phyloP scores from a whole-genome alignment of 64 coral and sea anemone genomes.

The Montipora efflorescens region DNA sequence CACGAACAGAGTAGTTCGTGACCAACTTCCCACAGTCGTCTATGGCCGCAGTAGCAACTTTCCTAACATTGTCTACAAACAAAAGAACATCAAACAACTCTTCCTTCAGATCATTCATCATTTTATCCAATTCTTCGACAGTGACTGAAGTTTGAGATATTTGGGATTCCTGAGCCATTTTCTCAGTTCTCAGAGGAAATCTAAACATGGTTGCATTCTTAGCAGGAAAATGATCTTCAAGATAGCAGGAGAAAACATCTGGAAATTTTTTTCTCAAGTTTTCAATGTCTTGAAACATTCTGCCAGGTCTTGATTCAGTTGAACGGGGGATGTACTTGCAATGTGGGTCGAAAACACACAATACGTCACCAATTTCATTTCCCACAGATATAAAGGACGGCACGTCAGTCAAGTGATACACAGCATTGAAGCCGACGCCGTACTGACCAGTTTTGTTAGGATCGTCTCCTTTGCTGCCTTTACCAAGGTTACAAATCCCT shows the following conservation, averaged over 20 bases:
- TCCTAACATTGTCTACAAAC: slow-evolving; percentile 65
- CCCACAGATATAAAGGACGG: slow-evolving; percentile 77
- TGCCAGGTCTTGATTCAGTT: slow-evolving; percentile 60
- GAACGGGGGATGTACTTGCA: slow-evolving; percentile 65
- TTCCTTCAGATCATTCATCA: slow-evolving; percentile 49
- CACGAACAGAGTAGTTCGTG: slow-evolving; percentile 1
- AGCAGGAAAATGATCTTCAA: slow-evolving; percentile 36
- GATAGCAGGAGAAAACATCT: slow-evolving; percentile 76
- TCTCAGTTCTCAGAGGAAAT: slow-evolving; percentile 34
- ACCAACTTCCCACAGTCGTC: background rate
- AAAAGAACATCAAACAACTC: slow-evolving; percentile 65
- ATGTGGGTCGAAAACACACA: slow-evolving; percentile 85
- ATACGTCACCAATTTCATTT: slow-evolving; percentile 63
- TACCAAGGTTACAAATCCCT: slow-evolving; percentile 82
- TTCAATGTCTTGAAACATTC: slow-evolving; percentile 38
- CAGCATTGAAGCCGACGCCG: slow-evolving; percentile 91
- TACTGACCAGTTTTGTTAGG: slow-evolving; percentile 92
- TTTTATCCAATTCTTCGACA: background rate
- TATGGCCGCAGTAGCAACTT: slow-evolving; percentile 38
- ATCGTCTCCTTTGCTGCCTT: slow-evolving; percentile 88
- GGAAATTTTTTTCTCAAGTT: slow-evolving; percentile 55
- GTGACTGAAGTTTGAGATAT: slow-evolving; percentile 1
- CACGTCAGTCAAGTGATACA: slow-evolving; percentile 92
- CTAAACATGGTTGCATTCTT: slow-evolving; percentile 76
- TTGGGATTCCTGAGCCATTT: slow-evolving; percentile 41